These are phyloP conservation scores for Campoletis raptor DNA, from an alignment of 2,888 invertebrate species.

Conservation along the genomic window DNA sequence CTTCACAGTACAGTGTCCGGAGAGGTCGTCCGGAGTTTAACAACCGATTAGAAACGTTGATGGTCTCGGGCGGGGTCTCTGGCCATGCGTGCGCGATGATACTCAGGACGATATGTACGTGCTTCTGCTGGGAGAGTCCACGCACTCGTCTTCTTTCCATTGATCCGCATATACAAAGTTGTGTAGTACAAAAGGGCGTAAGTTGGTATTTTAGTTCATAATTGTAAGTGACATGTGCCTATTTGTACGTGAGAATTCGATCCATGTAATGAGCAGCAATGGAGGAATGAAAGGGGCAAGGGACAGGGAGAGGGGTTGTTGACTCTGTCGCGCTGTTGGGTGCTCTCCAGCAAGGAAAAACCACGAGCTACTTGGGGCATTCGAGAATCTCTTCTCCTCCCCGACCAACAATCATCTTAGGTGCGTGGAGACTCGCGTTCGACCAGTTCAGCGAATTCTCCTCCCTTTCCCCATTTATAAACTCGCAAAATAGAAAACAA, in stretches of 20 bases:
- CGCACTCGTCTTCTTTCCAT: slow-evolving; percentile 1
- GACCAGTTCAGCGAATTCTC: slow-evolving; percentile 46
- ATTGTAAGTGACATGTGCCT: not conserved
- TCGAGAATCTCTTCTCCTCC: slow-evolving; percentile 36
- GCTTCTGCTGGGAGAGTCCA: slow-evolving; percentile 17
- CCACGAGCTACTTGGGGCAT: slow-evolving; percentile 25
- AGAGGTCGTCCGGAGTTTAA: slow-evolving; percentile 46
- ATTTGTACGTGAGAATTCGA: slow-evolving; percentile 12
- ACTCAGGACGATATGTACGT: slow-evolving; percentile 23
- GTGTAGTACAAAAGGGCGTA: not conserved
- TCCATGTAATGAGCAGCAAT: slow-evolving; percentile 27
- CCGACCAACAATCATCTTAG: slow-evolving; percentile 14
- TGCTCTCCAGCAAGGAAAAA: slow-evolving; percentile 41
- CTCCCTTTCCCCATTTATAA: slow-evolving; percentile 10
- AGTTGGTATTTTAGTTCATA: not conserved
- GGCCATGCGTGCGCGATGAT: slow-evolving; percentile 44
- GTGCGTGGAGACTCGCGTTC: slow-evolving; percentile 36
- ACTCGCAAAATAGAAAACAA: not conserved
- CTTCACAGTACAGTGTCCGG: slow-evolving; percentile 8
- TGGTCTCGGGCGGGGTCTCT: slow-evolving; percentile 42
- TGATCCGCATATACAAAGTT: slow-evolving; percentile 8
- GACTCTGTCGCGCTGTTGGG: slow-evolving; percentile 49
- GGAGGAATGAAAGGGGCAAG: not conserved
- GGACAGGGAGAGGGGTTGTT: slow-evolving; percentile 41
- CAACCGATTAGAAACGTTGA: slow-evolving; percentile 63